Percentiles rank a stretch among this genome's conserved stretches.
Conservation (phyloP, 53 echinoderm and acorn worm species). For the Astropecten irregularis region DNA sequence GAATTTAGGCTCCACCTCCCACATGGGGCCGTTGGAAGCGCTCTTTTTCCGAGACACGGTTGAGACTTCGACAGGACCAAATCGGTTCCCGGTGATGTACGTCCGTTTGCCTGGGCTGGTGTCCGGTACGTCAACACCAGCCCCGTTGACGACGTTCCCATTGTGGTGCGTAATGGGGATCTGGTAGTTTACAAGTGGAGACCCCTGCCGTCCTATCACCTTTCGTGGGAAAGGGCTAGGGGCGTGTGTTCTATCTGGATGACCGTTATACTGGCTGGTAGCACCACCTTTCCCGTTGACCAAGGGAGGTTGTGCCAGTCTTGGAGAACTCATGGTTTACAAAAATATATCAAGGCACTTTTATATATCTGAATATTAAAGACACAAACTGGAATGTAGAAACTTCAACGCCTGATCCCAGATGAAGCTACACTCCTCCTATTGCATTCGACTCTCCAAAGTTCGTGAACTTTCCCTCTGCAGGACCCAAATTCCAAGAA, state of each 20-base stretch:
- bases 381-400: too few species aligned
- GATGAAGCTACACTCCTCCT: not conserved
- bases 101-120: conserved; percentile 26
- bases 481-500: too few species aligned
- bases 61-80: conserved; percentile 74
- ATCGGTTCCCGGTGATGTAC: conserved; percentile 51
- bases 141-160: conserved; percentile 13
- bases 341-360: too few species aligned
- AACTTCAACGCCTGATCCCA: too few species aligned
- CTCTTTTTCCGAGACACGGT: conserved; percentile 67
- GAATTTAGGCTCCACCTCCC: conserved; percentile 82
- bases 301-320: not conserved
- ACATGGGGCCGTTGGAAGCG: conserved; percentile 26
- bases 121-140: conserved; percentile 77
- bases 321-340: conserved; percentile 28
- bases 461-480: not conserved
- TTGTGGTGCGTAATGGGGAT: conserved; percentile 20
- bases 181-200: conserved; percentile 1
- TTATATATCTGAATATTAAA: too few species aligned
- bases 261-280: conserved; percentile 7
- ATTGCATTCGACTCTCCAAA: too few species aligned
- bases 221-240: not conserved
- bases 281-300: not conserved
- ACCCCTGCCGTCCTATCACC: conserved; percentile 3
- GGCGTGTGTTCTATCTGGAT: not conserved